Percentiles rank a stretch among this genome's conserved stretches.
Conservation (phyloP, 2,797 vertebrate genomes). For the Loris lydekkerianus region DNA sequence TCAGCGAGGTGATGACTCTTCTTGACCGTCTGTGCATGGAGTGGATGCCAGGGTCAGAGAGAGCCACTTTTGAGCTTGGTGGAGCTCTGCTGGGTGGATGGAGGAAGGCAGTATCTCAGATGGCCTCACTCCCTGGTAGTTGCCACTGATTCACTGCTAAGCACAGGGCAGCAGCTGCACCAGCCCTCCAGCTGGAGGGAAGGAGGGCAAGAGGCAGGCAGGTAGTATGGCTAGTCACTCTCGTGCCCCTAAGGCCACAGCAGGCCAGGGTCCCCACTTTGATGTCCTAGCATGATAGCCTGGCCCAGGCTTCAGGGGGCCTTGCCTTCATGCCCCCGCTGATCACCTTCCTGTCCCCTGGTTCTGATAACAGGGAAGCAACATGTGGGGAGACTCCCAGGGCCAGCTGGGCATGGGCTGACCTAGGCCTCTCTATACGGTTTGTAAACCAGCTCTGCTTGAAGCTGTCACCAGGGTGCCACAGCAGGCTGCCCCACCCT, state of each 20-base stretch:
- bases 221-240: not conserved
- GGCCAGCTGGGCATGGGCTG: not conserved
- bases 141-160: not conserved
- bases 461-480: not conserved
- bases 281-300: not conserved
- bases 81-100: not conserved
- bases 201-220: not conserved
- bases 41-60: not conserved
- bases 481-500: not conserved
- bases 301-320: not conserved
- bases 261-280: not conserved
- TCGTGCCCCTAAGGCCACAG: rapidly evolving
- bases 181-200: not conserved
- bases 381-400: not conserved
- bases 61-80: not conserved
- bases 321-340: not conserved
- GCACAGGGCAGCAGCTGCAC: rapidly evolving
- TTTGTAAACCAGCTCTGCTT: not conserved
- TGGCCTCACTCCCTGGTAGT: not conserved
- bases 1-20: not conserved
- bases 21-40: not conserved
- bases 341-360: not conserved
- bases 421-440: not conserved
- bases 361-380: not conserved
- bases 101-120: not conserved